Base-by-base conservation (phyloP, 1,140 invertebrate species). In the Wasmannia auropunctata region DNA sequence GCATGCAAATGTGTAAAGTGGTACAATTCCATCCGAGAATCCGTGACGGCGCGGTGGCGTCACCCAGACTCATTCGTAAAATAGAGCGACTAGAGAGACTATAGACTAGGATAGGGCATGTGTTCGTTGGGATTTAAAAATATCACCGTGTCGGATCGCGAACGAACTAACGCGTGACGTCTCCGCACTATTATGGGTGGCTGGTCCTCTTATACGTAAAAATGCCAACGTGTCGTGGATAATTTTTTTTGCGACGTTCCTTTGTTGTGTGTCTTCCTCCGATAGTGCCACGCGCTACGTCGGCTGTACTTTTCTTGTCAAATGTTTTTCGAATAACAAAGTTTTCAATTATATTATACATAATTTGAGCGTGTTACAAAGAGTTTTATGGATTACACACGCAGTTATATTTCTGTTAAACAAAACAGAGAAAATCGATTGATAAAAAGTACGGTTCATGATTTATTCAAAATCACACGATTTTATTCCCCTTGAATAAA, bases 121-220 rank as follows among this genome's bases (percentile, higher is more conserved):
- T 8, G 56, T 34, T 60, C 16, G 31, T 25, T 37, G n/a, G n/a
- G 19, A 80, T 86, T 63, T 65, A 63, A 87, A 83, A 88, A 86
- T 86, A 80, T 80, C 34, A 40, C 43, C 74, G 84, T 37, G 43
- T 56, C 86, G 31, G 28, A 84, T 86, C 65, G 16, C 10, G 16
- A 43, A 14, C n/a, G 31, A 11, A 31, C 65, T 69, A 86, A 86
- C n/a, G 49, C 85, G 77, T 88, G 65, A 88, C 85, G 72, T 77
- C 72, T 74, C 51, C 77, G 22, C 46, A 43, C 2, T 6, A 81
- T 40, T 43, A 54, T 46, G 25, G 58, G 60, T 19, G 2, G 34
- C 19, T 58, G 84, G 43, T 49, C 22, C 37, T 25, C 28, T 51
- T 70, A 25, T 28, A 3, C 40, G 40, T 79, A 28, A 10, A 65